Evolutionary conservation across 2,797 vertebrate species (phyloP), one percentile per base, ranked within the genome.

Genomic region (Hoplostethus mediterraneus): DNA sequence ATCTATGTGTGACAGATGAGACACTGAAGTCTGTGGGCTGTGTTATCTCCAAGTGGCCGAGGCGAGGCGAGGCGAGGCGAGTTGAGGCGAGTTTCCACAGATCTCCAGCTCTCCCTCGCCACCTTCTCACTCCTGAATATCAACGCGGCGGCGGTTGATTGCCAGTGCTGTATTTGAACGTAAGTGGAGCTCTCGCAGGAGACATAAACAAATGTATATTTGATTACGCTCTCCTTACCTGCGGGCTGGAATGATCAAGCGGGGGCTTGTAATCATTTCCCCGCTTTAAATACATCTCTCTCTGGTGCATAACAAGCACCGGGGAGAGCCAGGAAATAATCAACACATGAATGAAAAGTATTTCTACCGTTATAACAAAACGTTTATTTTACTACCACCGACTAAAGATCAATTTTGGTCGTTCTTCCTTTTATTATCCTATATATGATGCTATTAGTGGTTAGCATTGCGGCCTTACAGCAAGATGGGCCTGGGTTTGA

Each of bases 1-100:
- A 80, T 80, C 73, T 75, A 71, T 30, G 67, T 40, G 77, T 75
- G 75, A 74, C 57, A 73, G 61, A 70, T 68, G 62, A 70, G 71
- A 74, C 66, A 13, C 40, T 14, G 67, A 49, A 62, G 74, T 63
- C 55, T 69, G 53, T 31, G 71, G 49, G 57, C 28, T 63, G 47
- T 36, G 64, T 64, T 77, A 77, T 75, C 67, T 42, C 52, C 9
- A 10, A 49, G 48, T 49, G 48, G 48, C 48, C 48, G 8, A 49
- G 48, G 48, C n/a, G n/a, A 21, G n/a, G 33, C 48, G 17, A 63
- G 49, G 21, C 21, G 21, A 21, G 21, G 21, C 21, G 21, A 21
- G 21, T 21, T 21, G 21, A 21, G 21, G 21, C 21, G 21, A 21
- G 21, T 36, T 25, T 60, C 47, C 2, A 17, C 40, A 63, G 51